Percentiles rank a stretch among this genome's conserved stretches.
These are phyloP conservation scores for Chitala chitala DNA, from an alignment of 2,113 vertebrate species.

Conservation along the genomic window DNA sequence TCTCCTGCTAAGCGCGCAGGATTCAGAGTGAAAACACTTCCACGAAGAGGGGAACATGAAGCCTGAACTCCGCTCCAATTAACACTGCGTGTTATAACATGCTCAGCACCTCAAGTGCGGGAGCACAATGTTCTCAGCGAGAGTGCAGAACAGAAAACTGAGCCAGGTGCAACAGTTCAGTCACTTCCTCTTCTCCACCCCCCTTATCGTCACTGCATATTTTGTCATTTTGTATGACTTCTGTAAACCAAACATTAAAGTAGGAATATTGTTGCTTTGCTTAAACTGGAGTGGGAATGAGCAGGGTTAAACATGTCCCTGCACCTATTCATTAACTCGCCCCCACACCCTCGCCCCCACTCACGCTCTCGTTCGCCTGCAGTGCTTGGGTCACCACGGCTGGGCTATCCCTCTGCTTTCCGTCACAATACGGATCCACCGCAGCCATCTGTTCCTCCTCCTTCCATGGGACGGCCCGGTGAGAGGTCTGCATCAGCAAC, in stretches of 20 bases:
- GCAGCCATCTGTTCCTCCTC: slow-evolving; percentile 62
- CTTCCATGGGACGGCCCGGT: slow-evolving; percentile 50
- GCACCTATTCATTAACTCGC: neutral
- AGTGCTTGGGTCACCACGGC: slow-evolving; percentile 56
- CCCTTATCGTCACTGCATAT: neutral
- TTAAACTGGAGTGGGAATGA: neutral
- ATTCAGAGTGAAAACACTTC: too few relatives aligned
- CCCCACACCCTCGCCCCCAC: slow-evolving; percentile 36
- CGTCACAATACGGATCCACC: slow-evolving; percentile 68
- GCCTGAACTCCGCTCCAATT: neutral
- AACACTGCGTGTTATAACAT: neutral
- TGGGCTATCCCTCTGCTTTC: slow-evolving; percentile 54
- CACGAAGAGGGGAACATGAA: neutral
- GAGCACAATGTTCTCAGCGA: neutral
- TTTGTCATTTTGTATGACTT: neutral
- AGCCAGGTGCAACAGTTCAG: too few relatives aligned
- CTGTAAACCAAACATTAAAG: neutral
- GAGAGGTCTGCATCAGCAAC: slow-evolving; percentile 47
- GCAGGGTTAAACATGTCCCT: too few relatives aligned
- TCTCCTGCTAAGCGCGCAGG: too few relatives aligned
- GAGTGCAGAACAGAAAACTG: neutral
- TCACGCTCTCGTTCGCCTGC: slow-evolving; percentile 70
- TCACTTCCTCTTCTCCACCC: neutral
- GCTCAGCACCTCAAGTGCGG: neutral
- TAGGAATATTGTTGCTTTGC: neutral